Evolutionary conservation across 2,113 vertebrate genomes (phyloP), one percentile per base, ranked within the genome.

Genomic region (Bubalus kerabau): DNA sequence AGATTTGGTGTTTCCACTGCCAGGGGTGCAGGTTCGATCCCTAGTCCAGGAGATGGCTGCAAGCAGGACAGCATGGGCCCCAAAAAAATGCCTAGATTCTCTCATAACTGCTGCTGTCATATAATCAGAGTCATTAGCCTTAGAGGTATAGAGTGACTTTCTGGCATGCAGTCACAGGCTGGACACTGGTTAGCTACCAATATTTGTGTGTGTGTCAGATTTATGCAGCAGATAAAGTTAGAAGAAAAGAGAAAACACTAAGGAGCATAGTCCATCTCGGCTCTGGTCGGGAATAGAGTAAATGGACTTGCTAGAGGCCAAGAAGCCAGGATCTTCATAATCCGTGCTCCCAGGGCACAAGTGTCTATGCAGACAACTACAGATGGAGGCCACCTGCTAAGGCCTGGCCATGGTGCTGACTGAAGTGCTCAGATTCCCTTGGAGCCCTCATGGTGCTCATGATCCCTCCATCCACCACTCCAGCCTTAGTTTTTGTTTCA

Each of bases 401-500:
- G 24, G 36, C n/a, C 30, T 74, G 21, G 48, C 1, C 4, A 12
- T 36, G 19, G 43, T 5, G 8, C 30, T n/a, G 36, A 15, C 32
- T 46, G 40, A 95, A 78, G 30, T 64, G 19, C 52, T 74, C 46
- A 11, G 28, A 24, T 46, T 74, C 24, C 24, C 21, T 32, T 62
- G 28, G 81, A 46, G 67, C 50, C 32, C 59, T 92, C 1, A 43
- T 48, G 7, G 48, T 95, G 19, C 93, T 52, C 80, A 26, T 10
- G 23, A 24, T 54, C 28, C 24, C 17, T 83, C 46, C 7, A 19
- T 12, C 19, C 24, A 30, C n/a, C 52, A 28, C 28, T 36, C 15
- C 17, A 54, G 46, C 62, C 43, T 91, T 86, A 76, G 40, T 36
- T 89, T 89, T 67, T 21, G 26, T 91, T 74, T 87, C 57, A 56